Conservation (phyloP, 2,113 vertebrate species). For the Indicator maculatus region DNA sequence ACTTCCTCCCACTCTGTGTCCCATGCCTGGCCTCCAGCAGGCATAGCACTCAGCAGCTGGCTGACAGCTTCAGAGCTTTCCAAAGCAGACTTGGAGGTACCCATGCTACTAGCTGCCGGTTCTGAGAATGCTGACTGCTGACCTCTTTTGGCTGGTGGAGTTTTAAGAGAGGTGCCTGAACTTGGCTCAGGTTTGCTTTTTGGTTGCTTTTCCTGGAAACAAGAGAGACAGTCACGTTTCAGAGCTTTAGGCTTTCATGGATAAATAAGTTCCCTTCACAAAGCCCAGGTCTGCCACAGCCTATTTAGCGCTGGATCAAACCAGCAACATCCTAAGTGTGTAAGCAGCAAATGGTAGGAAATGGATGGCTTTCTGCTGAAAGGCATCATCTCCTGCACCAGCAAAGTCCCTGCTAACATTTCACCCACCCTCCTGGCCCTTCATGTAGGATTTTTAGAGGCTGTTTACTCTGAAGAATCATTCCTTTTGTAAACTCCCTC, state of each 20-base stretch:
- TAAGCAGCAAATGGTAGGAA: not conserved
- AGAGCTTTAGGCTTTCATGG: not conserved
- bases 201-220: conserved; percentile 77
- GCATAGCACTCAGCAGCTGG: conserved; percentile 76
- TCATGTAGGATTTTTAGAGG: not conserved
- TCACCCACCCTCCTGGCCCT: not conserved
- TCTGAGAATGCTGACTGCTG: conserved; percentile 60
- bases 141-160: conserved; percentile 67
- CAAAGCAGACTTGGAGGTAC: conserved; percentile 49
- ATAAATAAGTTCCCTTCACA: not conserved
- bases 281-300: not conserved
- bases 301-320: not conserved
- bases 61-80: conserved; percentile 78
- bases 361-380: not conserved
- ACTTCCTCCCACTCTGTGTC: conserved; percentile 80
- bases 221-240: not conserved
- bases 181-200: conserved; percentile 77
- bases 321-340: not conserved
- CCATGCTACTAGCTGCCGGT: conserved; percentile 12
- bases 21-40: conserved; percentile 55
- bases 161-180: conserved; percentile 68
- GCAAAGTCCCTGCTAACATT: not conserved
- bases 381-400: not conserved
- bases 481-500: not conserved
- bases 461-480: not conserved